A percentile compares a stretch with the other conserved stretches of the same genome.
Evolutionary conservation across 2,113 vertebrate genomes (phyloP).

Genomic region (Ellobius talpinus): DNA sequence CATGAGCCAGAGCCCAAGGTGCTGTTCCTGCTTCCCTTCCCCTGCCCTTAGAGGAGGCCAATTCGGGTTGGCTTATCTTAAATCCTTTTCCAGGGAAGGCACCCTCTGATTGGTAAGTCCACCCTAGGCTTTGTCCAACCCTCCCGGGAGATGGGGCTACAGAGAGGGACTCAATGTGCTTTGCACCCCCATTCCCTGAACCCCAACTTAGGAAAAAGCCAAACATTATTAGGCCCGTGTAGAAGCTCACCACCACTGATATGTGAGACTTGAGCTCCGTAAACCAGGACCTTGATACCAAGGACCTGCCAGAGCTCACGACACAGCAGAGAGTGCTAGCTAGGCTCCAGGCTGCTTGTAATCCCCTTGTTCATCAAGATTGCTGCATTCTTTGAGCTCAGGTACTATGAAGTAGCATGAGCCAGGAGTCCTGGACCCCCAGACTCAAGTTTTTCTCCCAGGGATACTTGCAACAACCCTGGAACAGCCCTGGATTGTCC

Average conservation of each 20-base stretch:
- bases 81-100: not conserved
- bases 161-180: too few relatives aligned
- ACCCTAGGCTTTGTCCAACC: not conserved
- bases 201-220: not conserved
- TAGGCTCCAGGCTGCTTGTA: not conserved
- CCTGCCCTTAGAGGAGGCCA: not conserved
- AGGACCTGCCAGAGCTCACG: not conserved
- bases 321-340: not conserved
- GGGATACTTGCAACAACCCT: not conserved
- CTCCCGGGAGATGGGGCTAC: not conserved
- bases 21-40: not conserved
- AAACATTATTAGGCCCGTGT: not conserved
- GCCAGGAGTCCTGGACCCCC: not conserved
- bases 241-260: not conserved
- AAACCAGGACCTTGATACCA: not conserved
- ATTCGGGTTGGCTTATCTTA: rapidly evolving
- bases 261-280: not conserved
- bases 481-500: not conserved
- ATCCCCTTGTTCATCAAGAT: not conserved
- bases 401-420: not conserved
- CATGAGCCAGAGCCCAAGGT: rapidly evolving
- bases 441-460: not conserved
- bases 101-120: not conserved
- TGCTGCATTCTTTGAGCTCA: not conserved
- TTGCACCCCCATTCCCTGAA: not conserved